Evolutionary conservation across 2,113 vertebrate genomes (phyloP).

Genomic region (Etheostoma cragini): DNA sequence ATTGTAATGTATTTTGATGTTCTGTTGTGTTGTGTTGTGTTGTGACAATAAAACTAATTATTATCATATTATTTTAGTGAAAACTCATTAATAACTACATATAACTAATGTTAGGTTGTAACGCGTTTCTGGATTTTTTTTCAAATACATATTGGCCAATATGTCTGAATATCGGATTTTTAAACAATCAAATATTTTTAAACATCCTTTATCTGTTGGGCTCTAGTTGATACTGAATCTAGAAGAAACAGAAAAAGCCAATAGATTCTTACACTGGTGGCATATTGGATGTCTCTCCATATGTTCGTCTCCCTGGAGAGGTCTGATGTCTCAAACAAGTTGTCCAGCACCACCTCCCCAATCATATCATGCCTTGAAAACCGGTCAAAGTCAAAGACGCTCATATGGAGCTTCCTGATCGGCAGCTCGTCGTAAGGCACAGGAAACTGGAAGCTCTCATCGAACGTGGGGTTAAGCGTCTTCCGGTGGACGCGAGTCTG

Average conservation of each 20-base stretch:
- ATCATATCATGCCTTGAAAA: conserved; percentile 99
- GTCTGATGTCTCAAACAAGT: conserved; percentile 95
- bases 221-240: not conserved
- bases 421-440: conserved; percentile 94
- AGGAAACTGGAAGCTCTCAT: conserved; percentile 95
- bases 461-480: conserved; percentile 96
- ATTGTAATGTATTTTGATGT: too few species aligned
- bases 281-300: conserved; percentile 94
- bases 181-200: too few species aligned
- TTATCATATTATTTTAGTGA: too few species aligned
- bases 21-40: too few species aligned
- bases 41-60: too few species aligned
- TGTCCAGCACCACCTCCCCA: conserved; percentile 96
- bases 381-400: conserved; percentile 97
- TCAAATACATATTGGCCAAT: too few species aligned
- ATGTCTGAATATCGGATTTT: too few species aligned
- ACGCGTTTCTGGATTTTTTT: too few species aligned
- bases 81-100: too few species aligned
- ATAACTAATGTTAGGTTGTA: too few species aligned
- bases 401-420: conserved; percentile 94
- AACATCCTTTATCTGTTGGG: too few species aligned
- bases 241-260: not conserved
- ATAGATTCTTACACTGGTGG: conserved; percentile 77
- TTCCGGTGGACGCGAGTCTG: conserved; percentile 98
- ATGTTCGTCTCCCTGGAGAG: conserved; percentile 94